Percentiles rank a stretch among this genome's conserved stretches.
Conservation (phyloP, 2,888 invertebrate species). For the Caenorhabditis japonica region DNA sequence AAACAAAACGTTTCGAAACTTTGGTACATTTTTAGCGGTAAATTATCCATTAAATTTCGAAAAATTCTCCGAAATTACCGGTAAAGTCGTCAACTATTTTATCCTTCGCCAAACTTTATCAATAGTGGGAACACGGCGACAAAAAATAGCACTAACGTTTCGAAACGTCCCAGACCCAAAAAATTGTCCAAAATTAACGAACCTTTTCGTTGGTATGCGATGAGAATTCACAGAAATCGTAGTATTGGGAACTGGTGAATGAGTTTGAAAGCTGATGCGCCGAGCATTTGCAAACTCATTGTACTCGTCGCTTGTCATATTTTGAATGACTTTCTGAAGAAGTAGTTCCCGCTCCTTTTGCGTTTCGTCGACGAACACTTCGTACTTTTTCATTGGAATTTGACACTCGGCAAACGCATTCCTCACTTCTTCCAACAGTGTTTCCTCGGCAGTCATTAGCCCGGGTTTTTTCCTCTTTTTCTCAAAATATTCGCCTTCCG, state of each 20-base stretch:
- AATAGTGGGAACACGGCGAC: too few species aligned
- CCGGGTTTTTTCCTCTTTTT: constrained; percentile 22
- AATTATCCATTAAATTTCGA: too few species aligned
- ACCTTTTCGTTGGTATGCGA: too few species aligned
- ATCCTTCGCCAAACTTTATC: too few species aligned
- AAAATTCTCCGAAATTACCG: too few species aligned
- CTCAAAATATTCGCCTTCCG: constrained; percentile 33
- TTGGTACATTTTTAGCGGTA: too few species aligned
- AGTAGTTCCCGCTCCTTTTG: not conserved
- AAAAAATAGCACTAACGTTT: too few species aligned
- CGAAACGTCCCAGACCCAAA: too few species aligned
- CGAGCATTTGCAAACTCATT: constrained; percentile 19
- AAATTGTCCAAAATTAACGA: too few species aligned
- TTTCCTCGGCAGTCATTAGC: constrained; percentile 13
- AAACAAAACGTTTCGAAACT: too few species aligned
- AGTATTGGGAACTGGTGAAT: constrained; percentile 3
- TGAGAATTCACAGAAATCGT: not conserved
- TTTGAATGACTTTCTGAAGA: constrained; percentile 17
- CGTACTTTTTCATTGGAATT: not conserved
- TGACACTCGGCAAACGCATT: not conserved
- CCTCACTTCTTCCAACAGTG: constrained; percentile 16
- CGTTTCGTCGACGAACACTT: constrained; percentile 5
- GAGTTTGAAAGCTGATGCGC: constrained; percentile 20
- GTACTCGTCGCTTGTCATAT: constrained; percentile 23
- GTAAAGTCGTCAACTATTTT: too few species aligned